Evolutionary conservation across 2,113 vertebrate genomes (phyloP).

Genomic region (Datnioides undecimradiatus): DNA sequence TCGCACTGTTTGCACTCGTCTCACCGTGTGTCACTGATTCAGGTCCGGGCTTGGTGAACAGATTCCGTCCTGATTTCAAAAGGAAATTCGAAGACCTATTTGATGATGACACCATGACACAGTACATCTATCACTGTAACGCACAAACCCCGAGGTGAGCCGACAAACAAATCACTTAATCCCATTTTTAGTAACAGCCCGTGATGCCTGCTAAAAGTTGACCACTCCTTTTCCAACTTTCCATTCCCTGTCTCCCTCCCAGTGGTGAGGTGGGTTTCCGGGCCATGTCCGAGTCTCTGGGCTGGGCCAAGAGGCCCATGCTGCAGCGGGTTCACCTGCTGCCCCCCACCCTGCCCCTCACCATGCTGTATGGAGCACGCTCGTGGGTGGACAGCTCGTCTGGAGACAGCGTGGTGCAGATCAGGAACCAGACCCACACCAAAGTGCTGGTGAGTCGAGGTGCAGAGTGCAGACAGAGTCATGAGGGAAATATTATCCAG

Average conservation of each 20-base stretch:
- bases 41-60: slow-evolving; percentile 91
- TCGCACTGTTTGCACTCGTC: not conserved
- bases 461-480: not conserved
- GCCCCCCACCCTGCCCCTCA: slow-evolving; percentile 87
- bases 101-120: slow-evolving; percentile 92
- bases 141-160: slow-evolving; percentile 90
- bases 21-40: not conserved
- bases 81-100: slow-evolving; percentile 91
- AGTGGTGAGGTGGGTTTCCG: slow-evolving; percentile 93
- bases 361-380: slow-evolving; percentile 88
- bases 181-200: not conserved
- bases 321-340: slow-evolving; percentile 88
- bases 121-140: slow-evolving; percentile 96
- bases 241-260: not conserved
- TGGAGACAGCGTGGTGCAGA: slow-evolving; percentile 82
- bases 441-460: slow-evolving; percentile 84
- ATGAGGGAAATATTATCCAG: slow-evolving; percentile 3
- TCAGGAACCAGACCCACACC: slow-evolving; percentile 83
- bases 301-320: slow-evolving; percentile 94
- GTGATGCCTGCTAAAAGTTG: not conserved
- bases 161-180: not conserved
- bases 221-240: not conserved
- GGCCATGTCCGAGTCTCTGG: slow-evolving; percentile 88
- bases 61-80: slow-evolving; percentile 92
- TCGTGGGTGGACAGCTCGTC: slow-evolving; percentile 92